Evolutionary conservation across 2,888 invertebrate genomes (phyloP).

Genomic region (Parnassius mnemosyne): DNA sequence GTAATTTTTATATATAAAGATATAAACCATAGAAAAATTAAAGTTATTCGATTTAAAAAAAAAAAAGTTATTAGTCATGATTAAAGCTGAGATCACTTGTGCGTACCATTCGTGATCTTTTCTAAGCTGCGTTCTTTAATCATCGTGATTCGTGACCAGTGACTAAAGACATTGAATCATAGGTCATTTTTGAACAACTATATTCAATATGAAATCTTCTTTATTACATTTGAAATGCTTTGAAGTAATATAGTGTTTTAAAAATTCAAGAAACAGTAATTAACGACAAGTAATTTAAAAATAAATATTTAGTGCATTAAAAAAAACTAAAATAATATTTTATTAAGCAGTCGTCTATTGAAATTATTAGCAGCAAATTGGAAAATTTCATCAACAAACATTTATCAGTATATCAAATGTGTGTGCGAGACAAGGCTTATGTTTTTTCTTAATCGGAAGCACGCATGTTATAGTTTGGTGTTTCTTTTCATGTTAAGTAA

Average conservation of each 20-base stretch:
- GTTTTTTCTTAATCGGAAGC: conserved; percentile 1
- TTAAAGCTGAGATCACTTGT: conserved; percentile 50
- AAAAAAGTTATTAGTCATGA: conserved; percentile 26
- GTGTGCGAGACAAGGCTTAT: neutral
- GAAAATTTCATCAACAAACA: neutral
- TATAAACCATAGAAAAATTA: neutral
- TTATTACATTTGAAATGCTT: neutral
- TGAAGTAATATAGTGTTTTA: too few species aligned
- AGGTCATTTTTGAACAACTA: conserved; percentile 14
- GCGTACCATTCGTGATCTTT: conserved; percentile 34
- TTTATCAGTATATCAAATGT: neutral
- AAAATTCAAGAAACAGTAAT: too few species aligned
- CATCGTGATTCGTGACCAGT: conserved; percentile 24
- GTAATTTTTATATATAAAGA: too few species aligned
- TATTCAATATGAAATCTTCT: neutral
- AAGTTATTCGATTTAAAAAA: neutral
- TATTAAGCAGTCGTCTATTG: too few species aligned
- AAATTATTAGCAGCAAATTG: too few species aligned
- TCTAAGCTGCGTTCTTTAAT: conserved; percentile 39
- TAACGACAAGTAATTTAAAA: too few species aligned
- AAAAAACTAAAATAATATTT: too few species aligned
- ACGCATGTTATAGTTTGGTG: conserved; percentile 3
- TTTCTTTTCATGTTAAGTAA: neutral
- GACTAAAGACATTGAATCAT: neutral
- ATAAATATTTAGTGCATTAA: too few species aligned